Percentiles rank a stretch among this genome's conserved stretches.
Evolutionary conservation across 2,888 invertebrate species (phyloP).

Genomic region (Villa cingulata): DNA sequence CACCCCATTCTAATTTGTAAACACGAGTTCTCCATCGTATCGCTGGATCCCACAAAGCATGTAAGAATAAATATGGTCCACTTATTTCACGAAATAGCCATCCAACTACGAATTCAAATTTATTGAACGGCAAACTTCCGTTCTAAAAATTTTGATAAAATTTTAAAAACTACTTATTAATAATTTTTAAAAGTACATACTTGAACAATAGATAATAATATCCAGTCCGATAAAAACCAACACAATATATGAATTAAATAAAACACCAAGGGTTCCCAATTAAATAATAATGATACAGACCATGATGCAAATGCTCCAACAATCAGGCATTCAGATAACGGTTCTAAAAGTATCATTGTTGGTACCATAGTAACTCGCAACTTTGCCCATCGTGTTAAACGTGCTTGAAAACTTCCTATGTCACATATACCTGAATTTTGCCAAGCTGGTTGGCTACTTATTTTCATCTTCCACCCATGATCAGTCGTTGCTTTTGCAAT

Average conservation of each 20-base stretch:
- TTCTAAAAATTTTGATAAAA: slow-evolving; percentile 43
- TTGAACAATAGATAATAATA: slow-evolving; percentile 76
- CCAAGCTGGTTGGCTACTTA: slow-evolving; percentile 86
- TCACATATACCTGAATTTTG: slow-evolving; percentile 89
- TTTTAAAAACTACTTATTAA: neutral
- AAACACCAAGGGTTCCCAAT: slow-evolving; percentile 80
- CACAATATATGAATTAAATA: slow-evolving; percentile 81
- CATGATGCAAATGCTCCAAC: slow-evolving; percentile 84
- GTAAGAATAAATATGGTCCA: slow-evolving; percentile 76
- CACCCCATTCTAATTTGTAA: slow-evolving; percentile 91
- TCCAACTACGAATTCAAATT: slow-evolving; percentile 85
- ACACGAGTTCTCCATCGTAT: slow-evolving; percentile 88
- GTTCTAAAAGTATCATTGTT: slow-evolving; percentile 78
- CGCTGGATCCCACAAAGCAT: slow-evolving; percentile 73
- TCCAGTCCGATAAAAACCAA: slow-evolving; percentile 96
- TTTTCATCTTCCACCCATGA: slow-evolving; percentile 78
- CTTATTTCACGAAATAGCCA: slow-evolving; percentile 90
- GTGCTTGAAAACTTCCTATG: slow-evolving; percentile 70
- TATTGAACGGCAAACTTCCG: slow-evolving; percentile 83
- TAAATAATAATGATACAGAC: slow-evolving; percentile 69
- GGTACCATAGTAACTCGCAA: slow-evolving; percentile 93
- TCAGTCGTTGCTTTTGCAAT: slow-evolving; percentile 81
- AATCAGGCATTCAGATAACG: slow-evolving; percentile 88
- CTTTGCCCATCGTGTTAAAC: slow-evolving; percentile 85
- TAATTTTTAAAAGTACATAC: slow-evolving; percentile 28